These are phyloP conservation scores for Neotoxoptera formosana DNA, from an alignment of 1,140 invertebrate species.

Conservation along the genomic window DNA sequence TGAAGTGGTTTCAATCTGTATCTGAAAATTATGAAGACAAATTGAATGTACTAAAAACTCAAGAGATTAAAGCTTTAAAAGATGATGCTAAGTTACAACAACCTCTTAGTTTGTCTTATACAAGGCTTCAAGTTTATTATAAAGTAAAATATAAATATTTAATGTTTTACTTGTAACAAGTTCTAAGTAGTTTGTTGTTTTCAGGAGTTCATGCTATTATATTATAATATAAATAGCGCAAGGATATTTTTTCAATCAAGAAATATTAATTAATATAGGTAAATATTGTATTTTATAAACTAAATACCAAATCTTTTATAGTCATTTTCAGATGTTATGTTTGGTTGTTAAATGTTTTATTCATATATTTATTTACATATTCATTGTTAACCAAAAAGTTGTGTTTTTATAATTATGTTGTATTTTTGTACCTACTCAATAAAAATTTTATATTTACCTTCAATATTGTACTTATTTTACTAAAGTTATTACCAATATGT, in stretches of 20 bases:
- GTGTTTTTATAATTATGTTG: neutral
- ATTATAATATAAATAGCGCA: constrained; percentile 91
- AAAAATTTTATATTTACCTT: neutral
- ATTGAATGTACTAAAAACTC: constrained; percentile 70
- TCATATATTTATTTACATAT: neutral
- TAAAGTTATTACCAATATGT: neutral
- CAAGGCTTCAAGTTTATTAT: constrained; percentile 81
- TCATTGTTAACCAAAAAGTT: neutral
- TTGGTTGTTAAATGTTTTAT: neutral
- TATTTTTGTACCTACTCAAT: neutral
- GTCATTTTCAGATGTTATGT: neutral
- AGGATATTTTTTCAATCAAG: constrained; percentile 86
- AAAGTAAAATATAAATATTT: constrained; percentile 65
- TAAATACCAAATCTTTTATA: neutral
- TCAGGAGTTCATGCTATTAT: constrained; percentile 88
- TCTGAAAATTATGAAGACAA: constrained; percentile 73
- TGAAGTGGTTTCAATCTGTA: constrained; percentile 96
- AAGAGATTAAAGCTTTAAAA: constrained; percentile 66
- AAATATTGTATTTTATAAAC: neutral
- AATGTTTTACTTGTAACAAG: neutral
- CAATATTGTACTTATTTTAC: neutral
- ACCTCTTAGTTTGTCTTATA: constrained; percentile 89
- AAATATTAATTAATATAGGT: constrained; percentile 24
- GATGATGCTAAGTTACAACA: constrained; percentile 89
- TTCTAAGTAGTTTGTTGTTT: constrained; percentile 61